phyloP scores from a whole-genome alignment of 2,113 vertebrate genomes.

The Neogale vison region DNA sequence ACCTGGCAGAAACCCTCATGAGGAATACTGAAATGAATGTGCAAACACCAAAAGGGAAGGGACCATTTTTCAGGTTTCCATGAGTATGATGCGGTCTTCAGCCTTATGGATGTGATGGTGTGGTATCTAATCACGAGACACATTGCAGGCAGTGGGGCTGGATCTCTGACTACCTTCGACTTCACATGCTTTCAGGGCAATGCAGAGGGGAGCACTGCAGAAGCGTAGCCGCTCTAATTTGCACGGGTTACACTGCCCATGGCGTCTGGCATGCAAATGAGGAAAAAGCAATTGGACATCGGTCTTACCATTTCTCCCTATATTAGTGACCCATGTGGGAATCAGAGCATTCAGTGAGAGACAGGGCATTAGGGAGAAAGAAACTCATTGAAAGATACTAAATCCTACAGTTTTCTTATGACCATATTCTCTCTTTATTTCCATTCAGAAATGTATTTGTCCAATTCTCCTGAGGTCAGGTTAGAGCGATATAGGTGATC shows the following conservation, averaged over 20 bases:
- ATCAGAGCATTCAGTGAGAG: constrained; percentile 89
- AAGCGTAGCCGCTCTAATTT: constrained; percentile 84
- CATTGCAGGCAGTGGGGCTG: constrained; percentile 84
- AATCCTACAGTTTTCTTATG: constrained; percentile 81
- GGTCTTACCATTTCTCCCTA: constrained; percentile 92
- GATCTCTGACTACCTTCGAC: constrained; percentile 74
- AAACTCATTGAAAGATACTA: constrained; percentile 88
- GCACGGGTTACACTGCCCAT: constrained; percentile 85
- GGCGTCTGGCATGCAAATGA: constrained; percentile 87
- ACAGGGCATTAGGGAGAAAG: constrained; percentile 88
- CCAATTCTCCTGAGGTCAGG: constrained; percentile 71
- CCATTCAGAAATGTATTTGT: constrained; percentile 77
- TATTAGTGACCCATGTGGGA: constrained; percentile 88
- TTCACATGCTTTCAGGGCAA: constrained; percentile 88
- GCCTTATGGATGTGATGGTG: constrained; percentile 84
- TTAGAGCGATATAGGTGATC: constrained; percentile 52
- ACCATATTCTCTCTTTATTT: constrained; percentile 87
- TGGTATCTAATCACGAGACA: constrained; percentile 83
- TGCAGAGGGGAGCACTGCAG: constrained; percentile 86
- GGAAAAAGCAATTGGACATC: constrained; percentile 85
- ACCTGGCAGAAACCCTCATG: constrained; percentile 57
- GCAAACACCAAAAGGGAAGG: constrained; percentile 66
- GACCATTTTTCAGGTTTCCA: constrained; percentile 85
- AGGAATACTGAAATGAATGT: constrained; percentile 50
- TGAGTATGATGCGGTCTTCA: constrained; percentile 84